Evolutionary conservation across 2,888 invertebrate genomes (phyloP).

Genomic region (Andrena bucephala): DNA sequence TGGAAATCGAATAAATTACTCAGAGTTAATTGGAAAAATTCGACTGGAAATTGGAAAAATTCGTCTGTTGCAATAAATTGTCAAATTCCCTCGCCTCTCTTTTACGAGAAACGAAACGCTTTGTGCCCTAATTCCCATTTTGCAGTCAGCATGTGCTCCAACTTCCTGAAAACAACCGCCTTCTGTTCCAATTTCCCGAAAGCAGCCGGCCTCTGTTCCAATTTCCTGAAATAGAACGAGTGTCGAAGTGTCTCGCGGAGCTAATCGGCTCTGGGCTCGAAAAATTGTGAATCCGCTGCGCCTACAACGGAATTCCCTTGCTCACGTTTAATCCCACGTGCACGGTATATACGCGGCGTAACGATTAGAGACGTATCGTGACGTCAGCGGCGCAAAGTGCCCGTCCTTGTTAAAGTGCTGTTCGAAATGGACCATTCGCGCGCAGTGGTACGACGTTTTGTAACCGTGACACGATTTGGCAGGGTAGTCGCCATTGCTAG

Average conservation of each 20-base stretch:
- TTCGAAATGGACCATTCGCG: conserved; percentile 50
- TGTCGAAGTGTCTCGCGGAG: not conserved
- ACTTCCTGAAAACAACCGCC: conserved; percentile 7
- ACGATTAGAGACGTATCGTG: conserved; percentile 58
- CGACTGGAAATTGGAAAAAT: not conserved
- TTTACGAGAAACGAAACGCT: too few relatives aligned
- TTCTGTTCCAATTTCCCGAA: conserved; percentile 3
- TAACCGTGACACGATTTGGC: conserved; percentile 45
- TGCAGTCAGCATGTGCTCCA: not conserved
- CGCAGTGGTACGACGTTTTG: conserved; percentile 24
- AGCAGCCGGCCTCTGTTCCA: not conserved
- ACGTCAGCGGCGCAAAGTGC: conserved; percentile 67
- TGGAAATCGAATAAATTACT: not conserved
- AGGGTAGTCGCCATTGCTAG: conserved; percentile 31
- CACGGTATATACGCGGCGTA: not conserved
- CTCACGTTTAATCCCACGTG: not conserved
- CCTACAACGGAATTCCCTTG: not conserved
- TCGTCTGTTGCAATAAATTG: not conserved
- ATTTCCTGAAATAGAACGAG: not conserved
- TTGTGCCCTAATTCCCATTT: not conserved
- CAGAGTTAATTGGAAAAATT: not conserved
- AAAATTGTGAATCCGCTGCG: not conserved
- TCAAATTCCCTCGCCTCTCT: not conserved
- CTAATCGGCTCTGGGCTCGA: not conserved
- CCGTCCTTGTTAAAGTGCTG: conserved; percentile 52